phyloP scores from a whole-genome alignment of 2,888 invertebrate genomes.

The Odontomyia ornata region DNA sequence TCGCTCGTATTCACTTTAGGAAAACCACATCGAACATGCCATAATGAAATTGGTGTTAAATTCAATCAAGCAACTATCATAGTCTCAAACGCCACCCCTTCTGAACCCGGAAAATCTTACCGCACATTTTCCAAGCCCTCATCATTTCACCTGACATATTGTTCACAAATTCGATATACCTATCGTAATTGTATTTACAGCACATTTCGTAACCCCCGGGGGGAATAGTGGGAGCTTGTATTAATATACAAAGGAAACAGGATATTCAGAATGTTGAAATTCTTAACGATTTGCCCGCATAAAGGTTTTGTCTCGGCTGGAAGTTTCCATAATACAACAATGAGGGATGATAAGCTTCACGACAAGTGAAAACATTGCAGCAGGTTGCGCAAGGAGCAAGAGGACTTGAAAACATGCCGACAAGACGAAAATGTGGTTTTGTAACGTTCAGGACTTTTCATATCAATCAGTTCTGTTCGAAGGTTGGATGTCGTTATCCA shows the following conservation, averaged over 20 bases:
- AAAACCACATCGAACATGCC: no score
- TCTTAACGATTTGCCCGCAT: slow-evolving; percentile 10
- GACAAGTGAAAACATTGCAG: not conserved
- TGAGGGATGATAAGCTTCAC: not conserved
- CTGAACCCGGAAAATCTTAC: not conserved
- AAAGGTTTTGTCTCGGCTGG: not conserved
- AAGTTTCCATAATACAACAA: not conserved
- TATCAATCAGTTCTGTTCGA: not conserved
- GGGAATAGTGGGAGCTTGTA: not conserved
- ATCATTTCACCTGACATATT: slow-evolving; percentile 33
- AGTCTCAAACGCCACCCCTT: no score
- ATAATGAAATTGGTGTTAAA: no score
- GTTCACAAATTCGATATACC: slow-evolving; percentile 32
- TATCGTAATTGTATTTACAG: slow-evolving; percentile 30
- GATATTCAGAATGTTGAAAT: not conserved
- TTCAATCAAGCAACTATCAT: no score
- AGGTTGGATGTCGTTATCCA: not conserved
- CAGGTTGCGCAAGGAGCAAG: not conserved
- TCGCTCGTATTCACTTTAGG: no score
- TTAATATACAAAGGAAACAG: not conserved
- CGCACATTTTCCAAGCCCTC: slow-evolving; percentile 9
- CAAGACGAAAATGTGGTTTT: not conserved
- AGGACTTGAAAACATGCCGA: not conserved
- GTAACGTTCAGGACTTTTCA: not conserved
- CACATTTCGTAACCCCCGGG: not conserved